A percentile compares a stretch with the other conserved stretches of the same genome.
These are phyloP conservation scores for Muscidifurax raptorellus DNA, from an alignment of 1,140 invertebrate species.

Conservation along the genomic window DNA sequence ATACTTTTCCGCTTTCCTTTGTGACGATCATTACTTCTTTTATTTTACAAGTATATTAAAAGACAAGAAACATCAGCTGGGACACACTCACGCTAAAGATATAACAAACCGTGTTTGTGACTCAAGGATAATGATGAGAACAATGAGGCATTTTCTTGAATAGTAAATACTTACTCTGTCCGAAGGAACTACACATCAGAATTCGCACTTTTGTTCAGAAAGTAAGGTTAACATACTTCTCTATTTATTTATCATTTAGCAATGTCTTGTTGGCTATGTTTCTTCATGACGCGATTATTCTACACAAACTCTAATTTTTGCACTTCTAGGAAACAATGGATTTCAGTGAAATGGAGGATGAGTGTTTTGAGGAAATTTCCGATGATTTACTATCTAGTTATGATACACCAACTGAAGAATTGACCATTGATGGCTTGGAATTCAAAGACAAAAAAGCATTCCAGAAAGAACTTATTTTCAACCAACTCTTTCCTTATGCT, in stretches of 20 bases:
- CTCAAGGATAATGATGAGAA: constrained; percentile 28
- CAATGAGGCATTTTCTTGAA: constrained; percentile 23
- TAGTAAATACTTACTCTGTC: not conserved
- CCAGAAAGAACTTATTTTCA: constrained; percentile 81
- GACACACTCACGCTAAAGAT: constrained; percentile 4
- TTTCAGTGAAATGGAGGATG: constrained; percentile 15
- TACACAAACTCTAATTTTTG: not conserved
- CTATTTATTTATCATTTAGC: not conserved
- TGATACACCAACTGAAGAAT: constrained; percentile 36
- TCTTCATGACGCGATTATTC: not conserved
- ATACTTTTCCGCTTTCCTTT: constrained; percentile 20
- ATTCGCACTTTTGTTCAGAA: not conserved
- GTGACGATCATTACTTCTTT: constrained; percentile 40
- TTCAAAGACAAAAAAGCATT: constrained; percentile 42
- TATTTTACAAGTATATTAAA: constrained; percentile 26
- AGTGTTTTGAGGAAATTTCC: constrained; percentile 35
- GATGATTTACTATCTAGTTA: constrained; percentile 31
- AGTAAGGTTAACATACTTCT: constrained; percentile 43
- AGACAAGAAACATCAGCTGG: not conserved
- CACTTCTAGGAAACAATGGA: constrained; percentile 24
- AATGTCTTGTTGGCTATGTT: not conserved
- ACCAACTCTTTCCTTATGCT: constrained; percentile 82
- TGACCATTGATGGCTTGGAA: constrained; percentile 25
- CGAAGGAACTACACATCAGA: not conserved
- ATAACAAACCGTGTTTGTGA: constrained; percentile 45